Evolutionary conservation across 1,140 invertebrate species (phyloP).

Genomic region (Drosophila takahashii): DNA sequence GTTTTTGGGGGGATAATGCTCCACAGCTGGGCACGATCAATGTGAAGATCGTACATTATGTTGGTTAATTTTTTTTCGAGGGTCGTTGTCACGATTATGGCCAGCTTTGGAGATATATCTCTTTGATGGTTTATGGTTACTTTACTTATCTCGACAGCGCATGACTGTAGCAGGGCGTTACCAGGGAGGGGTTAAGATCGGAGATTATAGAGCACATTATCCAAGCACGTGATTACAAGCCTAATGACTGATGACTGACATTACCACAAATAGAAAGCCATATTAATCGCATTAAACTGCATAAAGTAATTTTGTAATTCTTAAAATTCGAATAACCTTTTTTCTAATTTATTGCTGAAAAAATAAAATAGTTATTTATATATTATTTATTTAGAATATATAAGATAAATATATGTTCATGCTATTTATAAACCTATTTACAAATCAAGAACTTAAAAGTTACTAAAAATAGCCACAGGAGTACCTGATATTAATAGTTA

Average conservation of each 20-base stretch:
- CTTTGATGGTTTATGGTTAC: conserved; percentile 29
- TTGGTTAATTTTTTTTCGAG: conserved; percentile 25
- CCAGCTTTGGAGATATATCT: conserved; percentile 21
- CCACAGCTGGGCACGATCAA: conserved; percentile 30
- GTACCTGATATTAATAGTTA: too few species aligned
- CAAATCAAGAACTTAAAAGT: too few species aligned
- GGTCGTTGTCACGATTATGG: conserved; percentile 39
- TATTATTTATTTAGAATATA: too few species aligned
- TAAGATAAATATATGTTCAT: too few species aligned
- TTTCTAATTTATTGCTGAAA: background rate
- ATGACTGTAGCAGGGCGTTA: conserved; percentile 21
- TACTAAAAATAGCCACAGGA: too few species aligned
- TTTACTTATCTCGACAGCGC: conserved; percentile 18
- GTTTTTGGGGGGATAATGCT: conserved; percentile 9
- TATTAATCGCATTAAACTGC: too few species aligned
- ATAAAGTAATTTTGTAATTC: too few species aligned
- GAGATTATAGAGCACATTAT: conserved; percentile 4
- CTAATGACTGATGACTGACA: conserved; percentile 1
- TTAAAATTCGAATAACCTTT: too few species aligned
- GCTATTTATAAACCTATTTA: too few species aligned
- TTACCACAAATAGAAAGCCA: too few species aligned
- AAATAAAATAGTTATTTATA: background rate
- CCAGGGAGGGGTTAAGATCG: background rate
- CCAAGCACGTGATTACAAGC: background rate
- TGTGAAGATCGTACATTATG: conserved; percentile 42